Conservation (phyloP, 2,888 invertebrate species). For the Lasioglossum pauxillum region DNA sequence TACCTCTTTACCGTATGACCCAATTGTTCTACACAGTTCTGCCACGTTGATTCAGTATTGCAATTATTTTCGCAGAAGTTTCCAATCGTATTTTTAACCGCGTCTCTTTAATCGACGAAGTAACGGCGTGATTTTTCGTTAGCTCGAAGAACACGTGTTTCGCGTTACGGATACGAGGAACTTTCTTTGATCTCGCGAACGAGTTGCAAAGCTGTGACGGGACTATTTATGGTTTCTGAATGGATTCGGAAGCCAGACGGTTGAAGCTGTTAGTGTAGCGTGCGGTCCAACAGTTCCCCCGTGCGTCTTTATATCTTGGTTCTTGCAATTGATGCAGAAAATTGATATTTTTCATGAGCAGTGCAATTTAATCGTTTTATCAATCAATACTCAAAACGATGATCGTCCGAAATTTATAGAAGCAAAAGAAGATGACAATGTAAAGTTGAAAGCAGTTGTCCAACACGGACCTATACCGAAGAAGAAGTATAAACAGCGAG, state of each 20-base stretch:
- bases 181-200: constrained; percentile 54
- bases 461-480: constrained; percentile 62
- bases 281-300: neutral
- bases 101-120: constrained; percentile 20
- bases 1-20: neutral
- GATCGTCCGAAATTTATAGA: neutral
- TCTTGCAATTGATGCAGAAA: neutral
- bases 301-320: neutral
- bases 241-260: constrained; percentile 12
- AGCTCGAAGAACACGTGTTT: constrained; percentile 51
- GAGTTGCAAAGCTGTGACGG: constrained; percentile 37
- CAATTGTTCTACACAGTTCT: neutral
- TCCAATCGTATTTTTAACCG: constrained; percentile 29
- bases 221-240: constrained; percentile 58
- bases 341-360: neutral
- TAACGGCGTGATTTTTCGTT: constrained; percentile 39
- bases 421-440: neutral
- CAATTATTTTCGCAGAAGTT: neutral
- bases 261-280: neutral
- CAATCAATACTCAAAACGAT: no score
- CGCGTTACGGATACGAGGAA: constrained; percentile 20
- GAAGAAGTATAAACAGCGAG: constrained; percentile 31
- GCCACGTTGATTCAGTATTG: constrained; percentile 8
- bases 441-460: constrained; percentile 41
- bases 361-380: no score